A percentile compares a stretch with the other conserved stretches of the same genome.
phyloP scores from a whole-genome alignment of 2,113 vertebrate species.

The Ammospiza nelsoni region DNA sequence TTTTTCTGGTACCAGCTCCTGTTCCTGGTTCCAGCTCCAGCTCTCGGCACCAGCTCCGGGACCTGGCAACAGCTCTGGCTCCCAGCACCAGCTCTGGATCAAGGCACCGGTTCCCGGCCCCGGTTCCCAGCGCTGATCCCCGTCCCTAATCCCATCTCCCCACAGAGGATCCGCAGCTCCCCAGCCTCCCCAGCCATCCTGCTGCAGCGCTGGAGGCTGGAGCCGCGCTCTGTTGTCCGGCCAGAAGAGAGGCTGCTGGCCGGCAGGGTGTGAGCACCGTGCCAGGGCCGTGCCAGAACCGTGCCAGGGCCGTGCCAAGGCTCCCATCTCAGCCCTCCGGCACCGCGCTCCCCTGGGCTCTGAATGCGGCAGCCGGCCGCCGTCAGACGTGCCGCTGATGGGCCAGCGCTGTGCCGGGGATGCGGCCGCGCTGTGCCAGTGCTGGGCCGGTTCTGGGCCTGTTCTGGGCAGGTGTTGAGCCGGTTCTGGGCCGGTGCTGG shows the following conservation, averaged over 20 bases:
- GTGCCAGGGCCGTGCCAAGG: neutral
- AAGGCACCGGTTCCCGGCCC: too few species aligned
- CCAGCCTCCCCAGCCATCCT: neutral
- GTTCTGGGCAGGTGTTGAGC: too few species aligned
- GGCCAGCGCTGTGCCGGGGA: neutral
- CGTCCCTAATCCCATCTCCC: neutral
- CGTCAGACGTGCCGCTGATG: neutral
- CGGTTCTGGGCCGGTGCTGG: too few species aligned
- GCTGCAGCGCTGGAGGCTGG: neutral
- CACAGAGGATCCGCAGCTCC: neutral
- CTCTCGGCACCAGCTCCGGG: too few species aligned
- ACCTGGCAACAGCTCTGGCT: fast-evolving
- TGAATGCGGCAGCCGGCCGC: neutral
- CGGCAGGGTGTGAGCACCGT: neutral
- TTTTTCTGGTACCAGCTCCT: neutral
- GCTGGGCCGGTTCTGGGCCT: too few species aligned
- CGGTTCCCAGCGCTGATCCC: neutral
- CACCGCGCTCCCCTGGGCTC: neutral
- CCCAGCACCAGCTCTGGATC: neutral
- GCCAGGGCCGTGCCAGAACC: neutral
- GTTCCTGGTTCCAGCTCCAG: neutral
- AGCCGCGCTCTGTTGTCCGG: neutral
- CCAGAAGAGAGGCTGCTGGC: neutral
- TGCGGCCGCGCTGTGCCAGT: too few species aligned
- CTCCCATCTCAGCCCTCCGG: neutral